Percentiles rank a stretch among this genome's conserved stretches.
These are phyloP conservation scores for Varanus komodoensis DNA, from an alignment of 2,113 vertebrate species.

Conservation along the genomic window DNA sequence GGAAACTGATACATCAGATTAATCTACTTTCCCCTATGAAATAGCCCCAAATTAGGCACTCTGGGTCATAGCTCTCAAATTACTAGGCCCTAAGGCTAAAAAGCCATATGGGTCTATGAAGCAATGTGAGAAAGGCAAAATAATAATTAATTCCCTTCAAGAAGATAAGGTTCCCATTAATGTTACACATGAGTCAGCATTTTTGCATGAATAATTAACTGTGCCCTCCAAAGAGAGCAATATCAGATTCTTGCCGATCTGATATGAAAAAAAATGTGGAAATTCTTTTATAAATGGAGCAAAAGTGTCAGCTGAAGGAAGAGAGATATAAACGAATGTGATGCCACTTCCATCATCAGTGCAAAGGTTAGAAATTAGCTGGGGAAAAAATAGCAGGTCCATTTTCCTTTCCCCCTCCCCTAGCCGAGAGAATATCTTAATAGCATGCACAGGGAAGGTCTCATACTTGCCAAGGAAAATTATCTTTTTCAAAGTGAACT, in stretches of 20 bases:
- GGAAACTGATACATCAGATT: conserved; percentile 26
- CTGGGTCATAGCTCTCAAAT: not conserved
- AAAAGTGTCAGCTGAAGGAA: not conserved
- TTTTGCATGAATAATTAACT: conserved; percentile 30
- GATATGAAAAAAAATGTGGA: not conserved
- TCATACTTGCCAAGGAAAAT: conserved; percentile 36
- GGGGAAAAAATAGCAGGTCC: conserved; percentile 7
- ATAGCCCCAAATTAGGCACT: conserved; percentile 5
- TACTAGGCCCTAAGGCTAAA: not conserved
- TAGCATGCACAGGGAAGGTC: conserved; percentile 16
- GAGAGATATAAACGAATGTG: not conserved
- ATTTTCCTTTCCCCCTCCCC: too few species aligned
- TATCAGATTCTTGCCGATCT: not conserved
- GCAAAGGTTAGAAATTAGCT: conserved; percentile 33
- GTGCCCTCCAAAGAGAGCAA: conserved; percentile 15
- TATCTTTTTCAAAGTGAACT: conserved; percentile 46
- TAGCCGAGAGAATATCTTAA: conserved; percentile 32
- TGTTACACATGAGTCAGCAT: not conserved
- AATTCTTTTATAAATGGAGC: not conserved
- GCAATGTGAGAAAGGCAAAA: conserved; percentile 29
- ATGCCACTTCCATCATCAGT: not conserved
- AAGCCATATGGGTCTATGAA: conserved; percentile 15
- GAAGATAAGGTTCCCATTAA: not conserved
- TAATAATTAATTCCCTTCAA: conserved; percentile 18
- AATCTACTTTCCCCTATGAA: not conserved